Evolutionary conservation across 2,888 invertebrate species (phyloP).

Genomic region (Thelaira solivaga): DNA sequence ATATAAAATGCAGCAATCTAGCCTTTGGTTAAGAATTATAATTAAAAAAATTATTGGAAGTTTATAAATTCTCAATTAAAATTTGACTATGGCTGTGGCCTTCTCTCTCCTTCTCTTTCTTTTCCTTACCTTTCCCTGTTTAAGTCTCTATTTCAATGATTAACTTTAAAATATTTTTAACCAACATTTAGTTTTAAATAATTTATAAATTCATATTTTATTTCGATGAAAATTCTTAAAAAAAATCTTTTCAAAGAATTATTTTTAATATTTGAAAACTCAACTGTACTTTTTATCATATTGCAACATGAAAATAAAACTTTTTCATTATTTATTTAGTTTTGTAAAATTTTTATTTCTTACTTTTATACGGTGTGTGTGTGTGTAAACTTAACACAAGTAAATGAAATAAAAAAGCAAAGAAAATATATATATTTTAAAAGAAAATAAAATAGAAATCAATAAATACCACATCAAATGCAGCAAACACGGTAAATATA

Average conservation of each 20-base stretch:
- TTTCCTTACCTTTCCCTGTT: no score
- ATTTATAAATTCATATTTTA: background rate
- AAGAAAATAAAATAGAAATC: conserved; percentile 60
- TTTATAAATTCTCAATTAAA: no score
- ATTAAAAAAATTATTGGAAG: no score
- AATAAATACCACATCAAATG: conserved; percentile 62
- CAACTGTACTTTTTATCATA: conserved; percentile 53
- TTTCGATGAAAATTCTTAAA: background rate
- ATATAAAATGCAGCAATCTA: no score
- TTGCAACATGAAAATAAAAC: conserved; percentile 4
- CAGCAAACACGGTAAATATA: conserved; percentile 50
- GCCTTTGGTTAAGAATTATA: no score
- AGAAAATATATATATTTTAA: conserved; percentile 25
- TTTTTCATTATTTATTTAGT: background rate
- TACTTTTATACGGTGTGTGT: no score
- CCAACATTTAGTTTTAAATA: background rate
- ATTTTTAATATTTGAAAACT: conserved; percentile 24
- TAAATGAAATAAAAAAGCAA: background rate
- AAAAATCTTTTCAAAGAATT: background rate
- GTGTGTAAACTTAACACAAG: no score
- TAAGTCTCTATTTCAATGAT: no score
- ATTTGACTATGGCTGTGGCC: no score
- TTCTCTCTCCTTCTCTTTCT: no score
- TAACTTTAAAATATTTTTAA: no score
- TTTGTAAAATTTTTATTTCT: conserved; percentile 18